Base-by-base conservation (phyloP, 2,888 invertebrate species). In the Drosophila nr. medialis region DNA sequence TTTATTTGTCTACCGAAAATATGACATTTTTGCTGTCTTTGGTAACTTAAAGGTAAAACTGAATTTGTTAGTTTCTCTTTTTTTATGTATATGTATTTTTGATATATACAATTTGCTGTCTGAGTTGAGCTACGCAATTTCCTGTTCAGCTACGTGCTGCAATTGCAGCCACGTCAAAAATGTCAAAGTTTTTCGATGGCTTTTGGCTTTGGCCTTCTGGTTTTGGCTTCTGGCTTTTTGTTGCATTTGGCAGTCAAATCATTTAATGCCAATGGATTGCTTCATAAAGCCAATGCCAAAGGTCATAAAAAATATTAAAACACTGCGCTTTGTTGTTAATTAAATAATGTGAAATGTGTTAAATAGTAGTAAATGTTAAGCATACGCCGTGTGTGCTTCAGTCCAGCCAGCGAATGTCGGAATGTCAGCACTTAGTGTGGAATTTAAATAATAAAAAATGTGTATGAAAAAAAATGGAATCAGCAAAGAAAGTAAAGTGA, bases 81-180 rank as follows among this genome's bases (percentile, higher is more conserved):
- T 67, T 38, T 48, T 15, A 27, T 40, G 5, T 34, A 13, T 55
- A 21, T 21, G 21, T 18, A 38, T 32, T 34, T 38, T 7, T 0
- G 4, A 11, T 48, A 15, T 54, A 45, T 40, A 18, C n/a, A 32
- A 42, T 45, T 64, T 48, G 65, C 54, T 64, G 60, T 62, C 71
- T 60, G 60, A 53, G 65, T 48, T 80, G 64, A 86, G 75, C 80
- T 64, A 83, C 67, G 76, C 86, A 90, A 87, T 87, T 90, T 78
- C 75, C 80, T 60, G 30, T 68, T 40, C 42, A 27, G 50, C 54
- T 81, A 86, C 86, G 86, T 89, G 86, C 74, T 85, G 86, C 90
- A 86, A 90, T 86, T 86, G 88, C 78, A 72, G 50, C 66, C 54
- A 75, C 55, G 83, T 89, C 89, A 70, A 70, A 80, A 75, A 66